Conservation (phyloP, 2,797 vertebrate species). For the Clarias laeviceps region DNA sequence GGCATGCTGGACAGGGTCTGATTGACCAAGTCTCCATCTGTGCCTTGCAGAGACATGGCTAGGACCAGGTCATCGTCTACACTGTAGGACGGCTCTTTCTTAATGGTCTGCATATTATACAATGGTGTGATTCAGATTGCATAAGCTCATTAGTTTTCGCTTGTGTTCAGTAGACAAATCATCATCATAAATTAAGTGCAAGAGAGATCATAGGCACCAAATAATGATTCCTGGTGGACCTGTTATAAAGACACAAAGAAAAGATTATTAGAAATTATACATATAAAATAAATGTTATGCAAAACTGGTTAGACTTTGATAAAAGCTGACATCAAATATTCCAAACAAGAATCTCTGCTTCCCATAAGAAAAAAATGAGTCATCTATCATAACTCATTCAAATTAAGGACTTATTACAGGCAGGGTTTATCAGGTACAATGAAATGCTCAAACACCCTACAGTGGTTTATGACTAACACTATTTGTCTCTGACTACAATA, state of each 20-base stretch:
- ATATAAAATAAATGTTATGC: neutral
- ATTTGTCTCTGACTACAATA: slow-evolving; percentile 1
- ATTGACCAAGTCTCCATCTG: slow-evolving; percentile 78
- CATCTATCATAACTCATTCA: slow-evolving; percentile 29
- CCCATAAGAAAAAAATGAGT: slow-evolving; percentile 27
- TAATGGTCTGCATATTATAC: slow-evolving; percentile 87
- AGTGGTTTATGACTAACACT: slow-evolving; percentile 12
- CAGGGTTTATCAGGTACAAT: slow-evolving; percentile 25
- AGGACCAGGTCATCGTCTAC: slow-evolving; percentile 82
- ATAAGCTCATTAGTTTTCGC: slow-evolving; percentile 55
- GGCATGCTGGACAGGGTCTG: slow-evolving; percentile 70
- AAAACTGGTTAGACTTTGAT: neutral
- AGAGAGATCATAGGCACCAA: slow-evolving; percentile 36
- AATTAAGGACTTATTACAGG: slow-evolving; percentile 25
- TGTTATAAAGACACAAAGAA: slow-evolving; percentile 46
- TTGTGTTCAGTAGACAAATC: slow-evolving; percentile 42
- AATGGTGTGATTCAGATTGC: slow-evolving; percentile 59
- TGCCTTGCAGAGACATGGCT: slow-evolving; percentile 76
- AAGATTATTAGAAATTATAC: slow-evolving; percentile 25
- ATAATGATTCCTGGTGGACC: slow-evolving; percentile 46
- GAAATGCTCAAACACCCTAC: neutral
- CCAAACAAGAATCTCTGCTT: slow-evolving; percentile 13
- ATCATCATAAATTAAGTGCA: slow-evolving; percentile 42
- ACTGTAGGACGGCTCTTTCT: slow-evolving; percentile 81
- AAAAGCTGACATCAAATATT: neutral